phyloP scores from a whole-genome alignment of 2,888 invertebrate genomes.

The Mythimna albipuncta region DNA sequence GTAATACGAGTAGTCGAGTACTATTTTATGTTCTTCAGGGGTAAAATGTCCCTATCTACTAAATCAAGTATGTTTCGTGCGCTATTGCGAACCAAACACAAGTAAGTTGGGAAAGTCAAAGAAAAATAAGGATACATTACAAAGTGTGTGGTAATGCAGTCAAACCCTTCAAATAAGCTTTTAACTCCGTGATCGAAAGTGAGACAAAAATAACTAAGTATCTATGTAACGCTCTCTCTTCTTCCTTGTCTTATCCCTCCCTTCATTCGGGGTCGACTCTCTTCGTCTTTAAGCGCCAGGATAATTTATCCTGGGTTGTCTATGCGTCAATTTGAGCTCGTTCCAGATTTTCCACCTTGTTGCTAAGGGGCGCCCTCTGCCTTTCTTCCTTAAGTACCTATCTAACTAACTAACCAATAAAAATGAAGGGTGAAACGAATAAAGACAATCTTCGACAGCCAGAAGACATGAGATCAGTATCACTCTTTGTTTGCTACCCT shows the following conservation, averaged over 20 bases:
- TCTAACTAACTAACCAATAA: background rate
- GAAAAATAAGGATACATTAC: background rate
- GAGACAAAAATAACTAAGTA: background rate
- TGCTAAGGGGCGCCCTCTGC: too few species aligned
- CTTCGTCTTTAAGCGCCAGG: too few species aligned
- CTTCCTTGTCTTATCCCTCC: too few species aligned
- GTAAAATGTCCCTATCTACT: background rate
- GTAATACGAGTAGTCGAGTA: too few species aligned
- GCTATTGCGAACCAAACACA: background rate
- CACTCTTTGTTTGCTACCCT: too few species aligned
- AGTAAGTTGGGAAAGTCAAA: too few species aligned
- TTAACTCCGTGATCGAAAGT: background rate
- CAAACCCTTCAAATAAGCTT: background rate
- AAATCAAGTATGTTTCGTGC: background rate
- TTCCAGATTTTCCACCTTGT: too few species aligned
- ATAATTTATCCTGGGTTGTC: too few species aligned
- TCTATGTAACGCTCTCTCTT: background rate
- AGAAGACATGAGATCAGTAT: background rate
- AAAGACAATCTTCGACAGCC: background rate
- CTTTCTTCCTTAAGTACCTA: background rate
- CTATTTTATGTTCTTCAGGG: background rate
- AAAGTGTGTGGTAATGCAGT: background rate
- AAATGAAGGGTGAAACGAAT: too few species aligned
- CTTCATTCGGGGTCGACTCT: too few species aligned
- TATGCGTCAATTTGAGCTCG: too few species aligned